Evolutionary conservation across 2,888 invertebrate species (phyloP).

Genomic region (Alloplasta piceator): DNA sequence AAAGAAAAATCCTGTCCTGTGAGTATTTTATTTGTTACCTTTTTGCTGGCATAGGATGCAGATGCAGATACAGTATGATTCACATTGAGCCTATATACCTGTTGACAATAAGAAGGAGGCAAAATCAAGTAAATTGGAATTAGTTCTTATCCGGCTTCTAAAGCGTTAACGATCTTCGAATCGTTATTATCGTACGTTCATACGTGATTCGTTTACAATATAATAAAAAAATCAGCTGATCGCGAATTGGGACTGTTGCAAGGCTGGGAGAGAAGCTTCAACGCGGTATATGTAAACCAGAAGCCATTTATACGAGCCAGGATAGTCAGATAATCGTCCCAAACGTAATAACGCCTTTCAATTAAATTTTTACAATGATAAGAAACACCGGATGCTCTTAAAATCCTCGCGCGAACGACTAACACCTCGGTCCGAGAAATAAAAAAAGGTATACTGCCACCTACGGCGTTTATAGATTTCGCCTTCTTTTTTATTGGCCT

Average conservation of each 20-base stretch:
- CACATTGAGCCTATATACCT: slow-evolving; percentile 45
- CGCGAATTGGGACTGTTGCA: slow-evolving; percentile 6
- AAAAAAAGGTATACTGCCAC: slow-evolving; percentile 19
- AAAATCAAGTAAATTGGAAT: too few species aligned
- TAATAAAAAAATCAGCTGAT: slow-evolving; percentile 29
- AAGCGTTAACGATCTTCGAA: slow-evolving; percentile 24
- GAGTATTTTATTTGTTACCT: slow-evolving; percentile 41
- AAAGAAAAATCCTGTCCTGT: background rate
- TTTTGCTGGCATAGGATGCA: slow-evolving; percentile 2
- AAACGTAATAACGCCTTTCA: slow-evolving; percentile 67
- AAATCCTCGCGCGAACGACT: slow-evolving; percentile 55
- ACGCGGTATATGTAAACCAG: slow-evolving; percentile 39
- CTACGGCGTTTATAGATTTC: slow-evolving; percentile 56
- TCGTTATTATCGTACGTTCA: slow-evolving; percentile 30
- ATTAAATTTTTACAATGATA: slow-evolving; percentile 68
- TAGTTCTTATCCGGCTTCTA: background rate
- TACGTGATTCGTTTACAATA: slow-evolving; percentile 38
- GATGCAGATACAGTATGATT: slow-evolving; percentile 51
- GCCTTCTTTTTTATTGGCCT: slow-evolving; percentile 48
- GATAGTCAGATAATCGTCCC: slow-evolving; percentile 62
- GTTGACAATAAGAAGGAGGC: slow-evolving; percentile 14
- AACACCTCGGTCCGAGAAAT: slow-evolving; percentile 24
- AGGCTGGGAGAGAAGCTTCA: slow-evolving; percentile 28
- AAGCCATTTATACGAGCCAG: slow-evolving; percentile 48
- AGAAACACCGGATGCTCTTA: slow-evolving; percentile 56